A percentile compares a stretch with the other conserved stretches of the same genome.
These are phyloP conservation scores for Dinoponera quadriceps DNA, from an alignment of 1,140 invertebrate genomes.

Conservation along the genomic window DNA sequence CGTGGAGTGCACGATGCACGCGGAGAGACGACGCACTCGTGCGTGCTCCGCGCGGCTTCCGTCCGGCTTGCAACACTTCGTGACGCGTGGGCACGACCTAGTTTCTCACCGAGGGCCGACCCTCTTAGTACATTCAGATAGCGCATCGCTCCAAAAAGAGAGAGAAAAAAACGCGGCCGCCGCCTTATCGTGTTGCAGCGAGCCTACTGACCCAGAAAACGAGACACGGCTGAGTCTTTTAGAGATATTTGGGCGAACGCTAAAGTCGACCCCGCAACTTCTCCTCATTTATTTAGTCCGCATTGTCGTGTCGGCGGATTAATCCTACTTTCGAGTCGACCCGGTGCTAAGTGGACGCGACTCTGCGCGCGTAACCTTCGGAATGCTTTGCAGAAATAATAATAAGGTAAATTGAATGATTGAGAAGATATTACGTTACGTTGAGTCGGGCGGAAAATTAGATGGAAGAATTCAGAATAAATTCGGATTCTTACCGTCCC, in stretches of 20 bases:
- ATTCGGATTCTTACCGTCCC: too few species aligned
- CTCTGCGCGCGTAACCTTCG: too few species aligned
- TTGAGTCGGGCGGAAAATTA: too few species aligned
- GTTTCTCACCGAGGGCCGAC: slow-evolving; percentile 54
- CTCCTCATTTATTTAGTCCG: not conserved
- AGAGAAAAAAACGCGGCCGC: slow-evolving; percentile 10
- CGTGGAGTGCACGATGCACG: slow-evolving; percentile 12
- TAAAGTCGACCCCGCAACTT: not conserved
- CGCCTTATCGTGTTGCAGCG: slow-evolving; percentile 62
- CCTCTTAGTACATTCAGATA: slow-evolving; percentile 62
- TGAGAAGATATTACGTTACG: too few species aligned
- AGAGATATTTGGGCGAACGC: not conserved
- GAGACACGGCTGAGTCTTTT: not conserved
- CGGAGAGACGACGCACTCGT: slow-evolving; percentile 1
- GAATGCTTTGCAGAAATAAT: too few species aligned
- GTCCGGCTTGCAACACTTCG: slow-evolving; percentile 57
- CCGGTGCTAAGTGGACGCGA: too few species aligned
- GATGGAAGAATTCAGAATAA: too few species aligned
- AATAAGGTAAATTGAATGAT: too few species aligned
- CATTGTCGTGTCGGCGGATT: too few species aligned
- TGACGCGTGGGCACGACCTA: slow-evolving; percentile 50
- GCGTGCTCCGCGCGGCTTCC: slow-evolving; percentile 27
- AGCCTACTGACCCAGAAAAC: slow-evolving; percentile 63
- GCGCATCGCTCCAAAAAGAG: not conserved
- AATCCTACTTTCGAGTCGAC: too few species aligned